Evolutionary conservation across 1,140 invertebrate genomes (phyloP), one percentile per base, ranked within the genome.

Genomic region (Zaprionus taronus): DNA sequence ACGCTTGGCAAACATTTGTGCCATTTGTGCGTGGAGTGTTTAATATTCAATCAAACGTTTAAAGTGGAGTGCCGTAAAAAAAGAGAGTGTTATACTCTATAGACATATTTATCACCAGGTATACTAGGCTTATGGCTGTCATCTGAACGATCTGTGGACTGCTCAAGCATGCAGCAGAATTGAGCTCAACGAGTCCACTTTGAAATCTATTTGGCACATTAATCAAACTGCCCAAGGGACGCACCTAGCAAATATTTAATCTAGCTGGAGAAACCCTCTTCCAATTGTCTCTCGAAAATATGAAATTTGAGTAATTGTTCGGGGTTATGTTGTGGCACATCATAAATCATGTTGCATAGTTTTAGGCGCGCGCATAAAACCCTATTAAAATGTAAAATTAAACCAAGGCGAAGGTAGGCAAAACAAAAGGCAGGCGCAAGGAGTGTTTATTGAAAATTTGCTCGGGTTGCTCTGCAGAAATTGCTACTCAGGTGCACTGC

Each of bases 301-400:
- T 85, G 82, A 90, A 90, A 90, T 90, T 90, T 90, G 82, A 91
- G 85, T 90, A 90, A 90, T 90, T 90, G 86, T 85, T 84, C 58
- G 63, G 81, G 85, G 81, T 90, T 75, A 72, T 90, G 72, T 74
- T 57, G 26, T 75, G 68, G 41, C 70, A 83, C 73, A 80, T 85
- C 86, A 90, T 90, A 90, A 90, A 90, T 90, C 86, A 90, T 80
- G 81, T 31, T 90, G 57, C 79, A 91, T 90, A 90, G 86, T 90
- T 90, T 90, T 90, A 90, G 85, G 79, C 81, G 67, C 67, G 49
- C 72, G 56, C 81, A 79, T 75, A 77, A 84, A 85, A 72, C 65
- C 82, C 85, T 73, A 90, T 85, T 82, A 85, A 77, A 90, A 90
- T 90, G 85, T 85, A 91, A 90, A 85, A 81, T 81, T 83, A 81